Percentiles rank a stretch among this genome's conserved stretches.
phyloP scores from a whole-genome alignment of 2,113 vertebrate species.

The Burhinus oedicnemus region DNA sequence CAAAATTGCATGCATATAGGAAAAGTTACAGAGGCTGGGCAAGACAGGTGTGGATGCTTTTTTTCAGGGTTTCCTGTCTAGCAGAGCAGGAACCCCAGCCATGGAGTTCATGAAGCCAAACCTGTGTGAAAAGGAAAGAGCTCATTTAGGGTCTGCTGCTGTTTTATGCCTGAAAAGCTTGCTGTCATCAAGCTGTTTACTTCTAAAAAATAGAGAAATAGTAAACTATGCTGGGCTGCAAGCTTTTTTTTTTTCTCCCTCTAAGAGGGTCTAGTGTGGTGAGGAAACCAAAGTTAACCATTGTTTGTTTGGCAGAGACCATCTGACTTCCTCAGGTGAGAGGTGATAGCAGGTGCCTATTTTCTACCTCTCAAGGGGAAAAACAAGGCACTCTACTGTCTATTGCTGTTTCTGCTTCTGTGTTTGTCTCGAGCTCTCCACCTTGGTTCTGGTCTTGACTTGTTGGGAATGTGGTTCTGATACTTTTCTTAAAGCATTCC shows the following conservation, averaged over 20 bases:
- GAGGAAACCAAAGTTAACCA: neutral
- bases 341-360: neutral
- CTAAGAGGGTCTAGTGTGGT: neutral
- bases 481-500: neutral
- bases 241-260: neutral
- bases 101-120: neutral
- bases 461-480: neutral
- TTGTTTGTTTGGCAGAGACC: neutral
- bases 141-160: neutral
- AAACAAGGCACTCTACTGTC: neutral
- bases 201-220: neutral
- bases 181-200: neutral
- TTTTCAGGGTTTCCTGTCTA: neutral
- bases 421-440: neutral
- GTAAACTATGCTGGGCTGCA: neutral
- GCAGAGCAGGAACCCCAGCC: neutral
- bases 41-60: neutral
- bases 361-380: neutral
- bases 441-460: neutral
- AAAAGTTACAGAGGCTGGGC: neutral
- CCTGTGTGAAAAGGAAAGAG: neutral
- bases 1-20: neutral
- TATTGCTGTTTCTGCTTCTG: neutral
- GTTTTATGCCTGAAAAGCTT: neutral
- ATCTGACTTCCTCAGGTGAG: neutral